Evolutionary conservation across 2,888 invertebrate genomes (phyloP).

Genomic region (Xylota segnis): DNA sequence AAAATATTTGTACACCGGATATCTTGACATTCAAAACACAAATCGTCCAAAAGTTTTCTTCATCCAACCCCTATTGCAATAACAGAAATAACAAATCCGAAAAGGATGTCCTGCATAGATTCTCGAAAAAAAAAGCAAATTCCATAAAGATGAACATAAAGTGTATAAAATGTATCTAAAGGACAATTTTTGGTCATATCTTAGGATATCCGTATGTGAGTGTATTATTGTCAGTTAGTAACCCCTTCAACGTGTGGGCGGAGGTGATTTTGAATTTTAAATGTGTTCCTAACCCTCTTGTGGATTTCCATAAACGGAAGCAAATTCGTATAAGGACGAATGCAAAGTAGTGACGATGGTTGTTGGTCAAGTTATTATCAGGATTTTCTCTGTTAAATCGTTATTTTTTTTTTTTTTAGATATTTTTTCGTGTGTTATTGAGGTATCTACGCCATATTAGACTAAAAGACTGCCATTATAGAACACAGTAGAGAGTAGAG

Average conservation of each 20-base stretch:
- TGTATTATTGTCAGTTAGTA: constrained; percentile 62
- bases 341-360: constrained; percentile 11
- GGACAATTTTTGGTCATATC: constrained; percentile 71
- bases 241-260: constrained; percentile 28
- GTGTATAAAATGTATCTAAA: constrained; percentile 63
- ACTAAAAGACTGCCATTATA: constrained; percentile 54
- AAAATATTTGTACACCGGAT: constrained; percentile 72
- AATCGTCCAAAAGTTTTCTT: constrained; percentile 63
- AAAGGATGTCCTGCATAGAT: constrained; percentile 73
- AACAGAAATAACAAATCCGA: constrained; percentile 57
- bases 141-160: constrained; percentile 62
- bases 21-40: constrained; percentile 76
- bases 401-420: neutral
- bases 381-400: constrained; percentile 21
- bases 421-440: constrained; percentile 32
- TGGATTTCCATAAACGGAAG: constrained; percentile 54
- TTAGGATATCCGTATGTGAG: constrained; percentile 67
- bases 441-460: constrained; percentile 57
- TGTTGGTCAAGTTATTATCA: constrained; percentile 66
- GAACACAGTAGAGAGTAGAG: constrained; percentile 22
- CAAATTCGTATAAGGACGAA: constrained; percentile 61
- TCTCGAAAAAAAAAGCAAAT: constrained; percentile 18
- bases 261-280: constrained; percentile 64
- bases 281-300: neutral
- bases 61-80: constrained; percentile 36